Percentiles rank a stretch among this genome's conserved stretches.
Conservation (phyloP, 2,888 invertebrate genomes). For the Beris chalybata region DNA sequence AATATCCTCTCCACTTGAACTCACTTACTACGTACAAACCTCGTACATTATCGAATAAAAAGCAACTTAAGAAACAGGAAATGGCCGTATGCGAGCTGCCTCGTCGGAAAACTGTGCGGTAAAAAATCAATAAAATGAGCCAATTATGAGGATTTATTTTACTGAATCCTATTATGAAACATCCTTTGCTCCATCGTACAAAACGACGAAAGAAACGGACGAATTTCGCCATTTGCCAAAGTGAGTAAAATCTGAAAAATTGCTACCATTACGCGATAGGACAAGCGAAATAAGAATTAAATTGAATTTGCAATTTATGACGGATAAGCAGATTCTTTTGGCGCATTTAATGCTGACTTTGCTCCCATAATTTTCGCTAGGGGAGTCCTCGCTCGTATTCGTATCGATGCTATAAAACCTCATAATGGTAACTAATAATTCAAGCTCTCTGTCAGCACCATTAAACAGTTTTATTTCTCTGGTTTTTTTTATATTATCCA, state of each 20-base stretch:
- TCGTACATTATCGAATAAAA: too few relatives aligned
- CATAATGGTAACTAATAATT: constrained; percentile 23
- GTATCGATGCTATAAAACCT: constrained; percentile 6
- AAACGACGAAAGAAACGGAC: background rate
- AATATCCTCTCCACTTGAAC: constrained; percentile 10
- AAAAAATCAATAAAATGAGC: constrained; percentile 25
- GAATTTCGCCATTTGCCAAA: background rate
- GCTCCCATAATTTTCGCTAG: background rate
- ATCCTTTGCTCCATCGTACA: constrained; percentile 5
- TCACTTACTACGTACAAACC: too few relatives aligned
- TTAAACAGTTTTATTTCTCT: constrained; percentile 26
- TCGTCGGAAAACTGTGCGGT: too few relatives aligned
- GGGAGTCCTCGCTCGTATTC: background rate
- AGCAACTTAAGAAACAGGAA: too few relatives aligned
- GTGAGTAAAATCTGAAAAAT: constrained; percentile 25
- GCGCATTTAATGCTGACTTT: constrained; percentile 12
- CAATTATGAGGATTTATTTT: constrained; percentile 30
- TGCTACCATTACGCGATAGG: constrained; percentile 10
- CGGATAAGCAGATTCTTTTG: constrained; percentile 22
- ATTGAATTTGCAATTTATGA: constrained; percentile 29
- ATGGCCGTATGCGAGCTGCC: too few relatives aligned
- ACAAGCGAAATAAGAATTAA: constrained; percentile 30
- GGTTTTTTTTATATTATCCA: background rate
- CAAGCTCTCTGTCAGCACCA: constrained; percentile 30
- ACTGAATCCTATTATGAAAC: constrained; percentile 27